These are phyloP conservation scores for Lycocorax pyrrhopterus DNA, from an alignment of 2,113 vertebrate genomes.

Conservation along the genomic window DNA sequence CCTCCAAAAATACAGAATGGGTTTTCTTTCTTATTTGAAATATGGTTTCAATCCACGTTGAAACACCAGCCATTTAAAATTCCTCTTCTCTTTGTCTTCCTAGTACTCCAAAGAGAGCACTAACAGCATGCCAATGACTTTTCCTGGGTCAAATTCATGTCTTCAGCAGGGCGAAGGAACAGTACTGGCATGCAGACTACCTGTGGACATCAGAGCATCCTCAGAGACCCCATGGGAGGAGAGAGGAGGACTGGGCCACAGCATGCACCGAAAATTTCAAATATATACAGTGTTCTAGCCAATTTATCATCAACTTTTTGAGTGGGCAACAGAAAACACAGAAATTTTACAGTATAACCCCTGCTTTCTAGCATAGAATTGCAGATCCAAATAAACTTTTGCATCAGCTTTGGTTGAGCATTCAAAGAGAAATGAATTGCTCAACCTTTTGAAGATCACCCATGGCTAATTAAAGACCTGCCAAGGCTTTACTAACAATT, in stretches of 20 bases:
- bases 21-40: not conserved
- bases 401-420: not conserved
- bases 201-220: not conserved
- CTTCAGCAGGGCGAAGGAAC: not conserved
- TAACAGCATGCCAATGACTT: not conserved
- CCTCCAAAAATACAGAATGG: not conserved
- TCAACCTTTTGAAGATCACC: constrained; percentile 53
- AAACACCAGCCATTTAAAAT: not conserved
- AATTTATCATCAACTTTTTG: not conserved
- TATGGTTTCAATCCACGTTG: not conserved
- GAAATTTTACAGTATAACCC: not conserved
- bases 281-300: not conserved
- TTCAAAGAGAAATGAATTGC: constrained; percentile 41
- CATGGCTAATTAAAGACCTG: constrained; percentile 65
- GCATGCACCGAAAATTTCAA: not conserved
- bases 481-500: constrained; percentile 63
- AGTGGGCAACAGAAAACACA: not conserved
- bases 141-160: not conserved
- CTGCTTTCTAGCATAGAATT: not conserved
- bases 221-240: not conserved
- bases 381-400: constrained; percentile 11
- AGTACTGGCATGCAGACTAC: not conserved
- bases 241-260: not conserved
- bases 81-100: not conserved
- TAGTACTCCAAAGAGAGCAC: not conserved